Conservation (phyloP, 1,140 invertebrate species). For the Phocides pigmalion region DNA sequence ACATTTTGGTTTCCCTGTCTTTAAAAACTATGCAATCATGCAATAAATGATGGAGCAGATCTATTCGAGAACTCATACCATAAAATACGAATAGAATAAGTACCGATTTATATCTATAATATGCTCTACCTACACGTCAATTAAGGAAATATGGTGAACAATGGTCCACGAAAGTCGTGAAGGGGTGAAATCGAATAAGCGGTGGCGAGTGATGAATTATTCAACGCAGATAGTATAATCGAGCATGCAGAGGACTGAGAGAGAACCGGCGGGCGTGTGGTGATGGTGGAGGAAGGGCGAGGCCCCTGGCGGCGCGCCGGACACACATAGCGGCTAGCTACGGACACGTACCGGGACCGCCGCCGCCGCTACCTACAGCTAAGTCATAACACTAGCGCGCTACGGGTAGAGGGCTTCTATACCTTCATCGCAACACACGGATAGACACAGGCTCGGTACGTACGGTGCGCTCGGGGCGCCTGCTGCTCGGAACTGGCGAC, state of each 20-base stretch:
- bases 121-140: not conserved
- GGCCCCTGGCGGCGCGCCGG: slow-evolving; percentile 38
- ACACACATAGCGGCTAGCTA: slow-evolving; percentile 45
- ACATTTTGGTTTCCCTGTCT: not conserved
- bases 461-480: slow-evolving; percentile 46
- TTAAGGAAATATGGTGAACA: slow-evolving; percentile 8
- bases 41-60: not conserved
- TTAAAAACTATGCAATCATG: not conserved
- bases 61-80: not conserved
- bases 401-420: slow-evolving; percentile 61
- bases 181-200: slow-evolving; percentile 1
- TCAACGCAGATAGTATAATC: slow-evolving; percentile 2
- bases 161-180: not conserved
- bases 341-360: slow-evolving; percentile 65
- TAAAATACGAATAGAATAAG: not conserved
- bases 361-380: slow-evolving; percentile 63
- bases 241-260: slow-evolving; percentile 11
- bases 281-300: slow-evolving; percentile 31
- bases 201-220: slow-evolving; percentile 18
- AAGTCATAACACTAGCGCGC: slow-evolving; percentile 68
- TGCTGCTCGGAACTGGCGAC: slow-evolving; percentile 43
- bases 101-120: not conserved
- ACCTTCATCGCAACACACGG: slow-evolving; percentile 77
- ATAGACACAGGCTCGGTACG: slow-evolving; percentile 38
- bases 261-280: slow-evolving; percentile 15